phyloP scores from a whole-genome alignment of 1,140 invertebrate species.

The Caenorhabditis tropicalis region DNA sequence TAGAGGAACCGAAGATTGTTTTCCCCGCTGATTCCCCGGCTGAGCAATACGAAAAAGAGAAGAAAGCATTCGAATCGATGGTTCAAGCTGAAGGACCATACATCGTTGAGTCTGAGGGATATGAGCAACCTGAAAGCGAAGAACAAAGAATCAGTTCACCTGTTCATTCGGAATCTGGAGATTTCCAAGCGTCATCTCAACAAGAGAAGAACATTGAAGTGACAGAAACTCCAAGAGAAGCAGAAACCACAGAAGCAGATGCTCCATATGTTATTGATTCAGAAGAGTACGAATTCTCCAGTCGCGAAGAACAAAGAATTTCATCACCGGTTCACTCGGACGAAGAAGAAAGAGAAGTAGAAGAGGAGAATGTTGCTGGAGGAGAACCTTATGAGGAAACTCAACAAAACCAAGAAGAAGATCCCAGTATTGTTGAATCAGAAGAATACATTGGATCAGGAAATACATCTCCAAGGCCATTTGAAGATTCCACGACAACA shows the following conservation, averaged over 20 bases:
- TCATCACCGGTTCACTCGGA: conserved; percentile 20
- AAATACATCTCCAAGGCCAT: not conserved
- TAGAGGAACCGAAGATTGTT: conserved; percentile 8
- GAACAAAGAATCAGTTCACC: not conserved
- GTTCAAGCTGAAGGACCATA: conserved; percentile 13
- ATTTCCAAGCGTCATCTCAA: not conserved
- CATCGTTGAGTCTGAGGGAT: not conserved
- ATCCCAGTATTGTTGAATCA: not conserved
- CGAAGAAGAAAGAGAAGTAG: not conserved
- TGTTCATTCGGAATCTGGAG: not conserved
- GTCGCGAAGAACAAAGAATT: conserved; percentile 17
- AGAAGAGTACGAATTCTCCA: not conserved
- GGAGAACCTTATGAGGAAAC: not conserved
- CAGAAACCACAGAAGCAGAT: conserved; percentile 1
- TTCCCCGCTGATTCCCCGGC: conserved; percentile 4
- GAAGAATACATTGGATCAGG: not conserved
- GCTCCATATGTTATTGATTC: conserved; percentile 40
- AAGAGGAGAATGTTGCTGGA: not conserved
- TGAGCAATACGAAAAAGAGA: not conserved
- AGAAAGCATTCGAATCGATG: not conserved
- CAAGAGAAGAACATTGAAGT: not conserved
- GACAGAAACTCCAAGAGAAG: not conserved
- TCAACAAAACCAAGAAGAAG: not conserved
- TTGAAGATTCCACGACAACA: not conserved
- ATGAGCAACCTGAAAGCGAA: not conserved